These are phyloP conservation scores for Diadema setosum DNA, from an alignment of 35 echinoderm and acorn worm species.

Conservation along the genomic window DNA sequence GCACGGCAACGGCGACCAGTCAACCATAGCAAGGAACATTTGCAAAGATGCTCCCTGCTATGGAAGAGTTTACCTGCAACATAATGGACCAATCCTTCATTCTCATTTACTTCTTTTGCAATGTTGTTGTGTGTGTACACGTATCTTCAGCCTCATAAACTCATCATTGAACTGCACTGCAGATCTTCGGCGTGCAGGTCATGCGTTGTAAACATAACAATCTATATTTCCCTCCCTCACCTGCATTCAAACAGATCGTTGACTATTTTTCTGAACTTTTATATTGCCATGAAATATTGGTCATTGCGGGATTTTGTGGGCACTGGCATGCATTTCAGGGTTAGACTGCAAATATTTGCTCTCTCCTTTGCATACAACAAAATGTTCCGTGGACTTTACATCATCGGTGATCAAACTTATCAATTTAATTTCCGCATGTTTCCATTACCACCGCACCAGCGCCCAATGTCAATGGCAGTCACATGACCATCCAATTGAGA, in stretches of 20 bases:
- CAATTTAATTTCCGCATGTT: background rate
- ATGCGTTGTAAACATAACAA: background rate
- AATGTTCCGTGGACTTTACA: too few species aligned
- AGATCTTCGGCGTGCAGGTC: background rate
- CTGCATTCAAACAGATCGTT: too few species aligned
- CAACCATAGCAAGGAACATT: background rate
- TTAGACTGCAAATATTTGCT: too few species aligned
- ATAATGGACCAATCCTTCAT: background rate
- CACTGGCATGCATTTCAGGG: too few species aligned
- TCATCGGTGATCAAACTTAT: too few species aligned
- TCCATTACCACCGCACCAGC: background rate
- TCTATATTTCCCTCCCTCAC: background rate
- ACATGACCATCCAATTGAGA: conserved; percentile 21
- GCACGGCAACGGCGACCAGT: background rate
- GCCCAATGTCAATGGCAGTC: conserved; percentile 16
- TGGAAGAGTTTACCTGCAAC: background rate
- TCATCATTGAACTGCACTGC: background rate
- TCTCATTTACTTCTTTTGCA: background rate
- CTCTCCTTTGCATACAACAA: too few species aligned
- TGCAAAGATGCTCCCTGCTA: background rate
- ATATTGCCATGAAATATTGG: too few species aligned
- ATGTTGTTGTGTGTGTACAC: too few species aligned
- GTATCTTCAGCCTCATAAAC: background rate
- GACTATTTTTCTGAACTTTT: too few species aligned
- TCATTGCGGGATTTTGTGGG: too few species aligned